Conservation (phyloP, 2,113 vertebrate genomes). For the Leiothrix lutea region DNA sequence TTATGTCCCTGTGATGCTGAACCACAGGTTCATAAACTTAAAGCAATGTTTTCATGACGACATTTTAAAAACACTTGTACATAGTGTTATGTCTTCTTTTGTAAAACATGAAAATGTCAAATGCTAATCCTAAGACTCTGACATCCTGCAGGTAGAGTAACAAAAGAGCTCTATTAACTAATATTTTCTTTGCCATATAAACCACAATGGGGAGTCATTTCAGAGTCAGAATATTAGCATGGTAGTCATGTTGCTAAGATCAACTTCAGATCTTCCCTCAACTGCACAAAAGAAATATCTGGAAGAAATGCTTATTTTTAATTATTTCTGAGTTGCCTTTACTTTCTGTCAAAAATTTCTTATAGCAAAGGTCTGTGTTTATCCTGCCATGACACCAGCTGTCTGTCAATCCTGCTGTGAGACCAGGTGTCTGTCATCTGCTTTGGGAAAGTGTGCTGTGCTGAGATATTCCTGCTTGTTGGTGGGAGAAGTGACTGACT, state of each 20-base stretch:
- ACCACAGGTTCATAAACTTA: neutral
- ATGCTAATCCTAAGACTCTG: neutral
- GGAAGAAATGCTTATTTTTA: neutral
- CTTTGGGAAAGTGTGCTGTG: neutral
- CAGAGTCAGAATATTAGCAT: neutral
- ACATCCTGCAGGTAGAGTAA: neutral
- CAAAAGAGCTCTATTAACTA: neutral
- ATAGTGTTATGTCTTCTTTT: neutral
- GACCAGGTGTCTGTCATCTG: neutral
- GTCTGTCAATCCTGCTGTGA: neutral
- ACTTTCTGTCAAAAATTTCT: neutral
- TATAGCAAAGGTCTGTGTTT: neutral
- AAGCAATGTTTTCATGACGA: neutral
- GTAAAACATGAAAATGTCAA: neutral
- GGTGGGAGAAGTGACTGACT: neutral
- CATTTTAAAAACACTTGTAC: neutral
- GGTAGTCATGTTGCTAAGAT: rapidly evolving
- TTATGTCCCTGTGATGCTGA: neutral
- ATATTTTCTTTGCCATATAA: neutral
- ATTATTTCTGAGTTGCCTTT: neutral
- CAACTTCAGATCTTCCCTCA: neutral
- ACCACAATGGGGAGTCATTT: neutral
- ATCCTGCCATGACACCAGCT: neutral
- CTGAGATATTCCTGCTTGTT: neutral
- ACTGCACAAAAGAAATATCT: neutral